Evolutionary conservation across 2,797 vertebrate species (phyloP), one percentile per base, ranked within the genome.

Genomic region (Acipenser oxyrinchus): DNA sequence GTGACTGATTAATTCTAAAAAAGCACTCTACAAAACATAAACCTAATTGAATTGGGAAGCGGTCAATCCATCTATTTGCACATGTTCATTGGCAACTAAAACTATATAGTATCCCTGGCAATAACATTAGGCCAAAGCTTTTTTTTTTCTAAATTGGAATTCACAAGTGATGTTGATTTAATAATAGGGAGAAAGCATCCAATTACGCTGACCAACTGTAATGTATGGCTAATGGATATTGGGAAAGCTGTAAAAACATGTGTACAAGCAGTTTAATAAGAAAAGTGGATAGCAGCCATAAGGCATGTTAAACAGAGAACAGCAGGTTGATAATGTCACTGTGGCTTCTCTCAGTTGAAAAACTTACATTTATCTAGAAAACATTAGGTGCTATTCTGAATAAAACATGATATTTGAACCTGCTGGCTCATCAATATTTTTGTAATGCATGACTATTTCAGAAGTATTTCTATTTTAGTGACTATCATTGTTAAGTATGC

Each of bases 331-430:
- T 69, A 61, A 69, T 51, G 72, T 70, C 69, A 71, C 76, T 79
- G 72, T 60, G 77, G 78, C 71, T 76, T 77, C 73, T 71, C 75
- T 76, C 73, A 66, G 78, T 73, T 69, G 72, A 81, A 78, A 79
- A 79, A 87, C 87, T 88, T 86, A 88, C 86, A 85, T 88, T 84
- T 83, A 75, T 80, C 77, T 81, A 76, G 70, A 74, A 70, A 73
- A 68, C 76, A 76, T 66, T 65, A 72, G 71, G 11, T 23, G 10
- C 51, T 51, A 60, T 64, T 55, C 58, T 71, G 64, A 66, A 61
- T 53, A 60, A 15, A 62, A 74, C 77, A 75, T 72, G 76, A 65
- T 76, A 75, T 79, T 77, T 78, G 75, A 70, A 58, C 48, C 69
- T 79, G 73, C 79, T 74, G 18, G 18, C 18, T 18, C 73, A 71